These are phyloP conservation scores for Nothocercus nigrocapillus DNA, from an alignment of 2,113 vertebrate genomes.

Conservation along the genomic window DNA sequence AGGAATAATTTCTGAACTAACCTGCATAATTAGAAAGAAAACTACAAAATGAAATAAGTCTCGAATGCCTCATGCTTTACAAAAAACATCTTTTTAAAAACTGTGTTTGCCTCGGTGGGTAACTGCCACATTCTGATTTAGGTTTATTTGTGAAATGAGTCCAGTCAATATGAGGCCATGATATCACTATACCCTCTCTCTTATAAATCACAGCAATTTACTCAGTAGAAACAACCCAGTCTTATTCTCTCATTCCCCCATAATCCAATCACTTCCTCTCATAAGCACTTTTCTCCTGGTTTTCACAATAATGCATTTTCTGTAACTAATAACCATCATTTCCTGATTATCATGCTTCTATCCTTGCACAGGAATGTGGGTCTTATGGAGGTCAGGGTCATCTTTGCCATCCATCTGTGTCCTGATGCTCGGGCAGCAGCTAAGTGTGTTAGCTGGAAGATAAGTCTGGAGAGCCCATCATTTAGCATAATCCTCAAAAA, in stretches of 20 bases:
- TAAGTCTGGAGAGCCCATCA: slow-evolving; percentile 92
- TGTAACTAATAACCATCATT: slow-evolving; percentile 99
- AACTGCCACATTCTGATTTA: slow-evolving; percentile 88
- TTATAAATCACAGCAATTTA: slow-evolving; percentile 99
- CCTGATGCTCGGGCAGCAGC: slow-evolving; percentile 76
- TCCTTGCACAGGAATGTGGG: slow-evolving; percentile 93
- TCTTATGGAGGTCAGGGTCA: slow-evolving; percentile 86
- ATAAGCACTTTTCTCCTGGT: slow-evolving; percentile 84
- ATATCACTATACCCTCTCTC: slow-evolving; percentile 84
- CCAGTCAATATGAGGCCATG: slow-evolving; percentile 79
- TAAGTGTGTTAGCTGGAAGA: slow-evolving; percentile 76
- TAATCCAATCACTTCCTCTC: slow-evolving; percentile 99
- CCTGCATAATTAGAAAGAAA: background rate
- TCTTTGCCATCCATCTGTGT: slow-evolving; percentile 85
- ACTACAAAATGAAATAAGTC: background rate
- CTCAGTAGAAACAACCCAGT: slow-evolving; percentile 83
- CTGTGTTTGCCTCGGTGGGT: slow-evolving; percentile 74
- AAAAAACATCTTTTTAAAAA: slow-evolving; percentile 65
- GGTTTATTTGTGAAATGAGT: slow-evolving; percentile 92
- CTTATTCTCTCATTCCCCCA: slow-evolving; percentile 82
- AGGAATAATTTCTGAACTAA: slow-evolving; percentile 14
- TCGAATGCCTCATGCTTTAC: background rate
- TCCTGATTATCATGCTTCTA: slow-evolving; percentile 99
- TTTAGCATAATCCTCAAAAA: slow-evolving; percentile 77
- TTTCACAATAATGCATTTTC: slow-evolving; percentile 98